These are phyloP conservation scores for Eristalis arbustorum DNA, from an alignment of 2,888 invertebrate species.

Conservation along the genomic window DNA sequence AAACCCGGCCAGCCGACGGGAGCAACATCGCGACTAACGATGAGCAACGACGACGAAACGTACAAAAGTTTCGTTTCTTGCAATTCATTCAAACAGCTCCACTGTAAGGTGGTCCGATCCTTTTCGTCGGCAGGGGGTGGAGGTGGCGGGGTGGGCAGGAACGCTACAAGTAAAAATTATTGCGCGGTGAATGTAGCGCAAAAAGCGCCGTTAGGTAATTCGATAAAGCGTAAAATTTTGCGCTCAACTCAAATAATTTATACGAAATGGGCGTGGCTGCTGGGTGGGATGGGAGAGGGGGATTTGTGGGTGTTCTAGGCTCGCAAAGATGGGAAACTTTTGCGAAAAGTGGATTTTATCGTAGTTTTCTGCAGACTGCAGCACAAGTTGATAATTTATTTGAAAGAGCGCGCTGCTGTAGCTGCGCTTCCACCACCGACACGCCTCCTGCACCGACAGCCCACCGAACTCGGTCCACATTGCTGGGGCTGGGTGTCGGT, in stretches of 20 bases:
- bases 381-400: constrained; percentile 70
- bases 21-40: not conserved
- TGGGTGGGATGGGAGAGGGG: not conserved
- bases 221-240: constrained; percentile 79
- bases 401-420: constrained; percentile 28
- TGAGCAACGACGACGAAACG: constrained; percentile 5
- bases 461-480: not conserved
- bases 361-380: constrained; percentile 61
- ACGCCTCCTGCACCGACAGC: not conserved
- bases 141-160: not conserved
- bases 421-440: not conserved
- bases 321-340: constrained; percentile 62
- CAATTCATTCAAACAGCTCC: constrained; percentile 15
- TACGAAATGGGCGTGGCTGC: constrained; percentile 27
- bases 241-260: constrained; percentile 74
- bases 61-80: constrained; percentile 44
- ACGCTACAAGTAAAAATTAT: constrained; percentile 67
- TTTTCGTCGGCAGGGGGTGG: not conserved
- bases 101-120: not conserved
- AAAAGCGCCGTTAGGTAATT: constrained; percentile 77
- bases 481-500: not conserved
- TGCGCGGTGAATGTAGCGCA: constrained; percentile 60
- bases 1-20: not conserved
- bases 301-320: not conserved
- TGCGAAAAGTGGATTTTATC: constrained; percentile 63